Conservation (phyloP, 2,113 vertebrate species). For the Chinchilla lanigera region DNA sequence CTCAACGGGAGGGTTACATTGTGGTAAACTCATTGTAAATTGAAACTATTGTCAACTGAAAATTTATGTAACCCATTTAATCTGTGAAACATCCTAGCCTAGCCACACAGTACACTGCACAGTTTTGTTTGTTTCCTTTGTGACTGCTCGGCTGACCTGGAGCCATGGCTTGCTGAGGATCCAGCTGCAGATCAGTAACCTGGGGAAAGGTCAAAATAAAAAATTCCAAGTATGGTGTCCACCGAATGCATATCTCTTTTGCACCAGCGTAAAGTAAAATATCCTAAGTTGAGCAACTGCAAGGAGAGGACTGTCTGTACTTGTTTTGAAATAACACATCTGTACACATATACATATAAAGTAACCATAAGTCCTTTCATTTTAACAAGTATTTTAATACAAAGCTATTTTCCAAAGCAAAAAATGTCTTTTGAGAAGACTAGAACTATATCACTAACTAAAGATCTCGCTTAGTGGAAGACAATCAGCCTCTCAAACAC, state of each 20-base stretch:
- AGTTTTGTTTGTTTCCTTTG: not conserved
- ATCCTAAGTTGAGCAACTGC: not conserved
- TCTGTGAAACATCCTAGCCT: not conserved
- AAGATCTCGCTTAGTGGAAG: not conserved
- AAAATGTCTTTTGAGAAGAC: not conserved
- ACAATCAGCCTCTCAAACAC: not conserved
- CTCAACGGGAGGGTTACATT: not conserved
- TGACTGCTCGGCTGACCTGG: no score
- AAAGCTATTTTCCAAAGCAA: not conserved
- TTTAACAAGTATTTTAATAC: not conserved
- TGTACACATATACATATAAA: not conserved
- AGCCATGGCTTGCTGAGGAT: not conserved
- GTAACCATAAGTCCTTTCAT: not conserved
- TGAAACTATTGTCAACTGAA: not conserved
- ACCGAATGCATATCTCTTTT: not conserved
- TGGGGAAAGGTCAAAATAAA: no score
- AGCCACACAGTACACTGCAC: not conserved
- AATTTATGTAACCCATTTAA: not conserved
- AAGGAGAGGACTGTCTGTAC: not conserved
- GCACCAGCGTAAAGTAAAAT: not conserved
- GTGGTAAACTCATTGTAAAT: not conserved
- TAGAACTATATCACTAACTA: not conserved
- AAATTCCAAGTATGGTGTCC: no score
- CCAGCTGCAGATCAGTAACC: not conserved
- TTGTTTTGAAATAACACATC: not conserved